Evolutionary conservation across 2,888 invertebrate species (phyloP).

Genomic region (Deroplatys truncata): DNA sequence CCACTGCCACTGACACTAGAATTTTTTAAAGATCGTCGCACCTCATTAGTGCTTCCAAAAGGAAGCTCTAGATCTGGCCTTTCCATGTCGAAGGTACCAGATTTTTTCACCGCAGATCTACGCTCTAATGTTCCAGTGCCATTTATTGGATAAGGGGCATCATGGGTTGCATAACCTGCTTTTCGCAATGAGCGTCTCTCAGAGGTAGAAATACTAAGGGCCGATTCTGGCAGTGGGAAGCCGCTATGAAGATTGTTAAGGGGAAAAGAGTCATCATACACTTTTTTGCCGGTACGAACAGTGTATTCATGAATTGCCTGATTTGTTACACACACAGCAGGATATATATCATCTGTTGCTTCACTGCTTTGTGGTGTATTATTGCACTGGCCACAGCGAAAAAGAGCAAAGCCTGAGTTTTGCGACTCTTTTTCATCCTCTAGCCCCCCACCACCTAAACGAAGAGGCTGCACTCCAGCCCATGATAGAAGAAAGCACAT

Average conservation of each 20-base stretch:
- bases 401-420: conserved; percentile 63
- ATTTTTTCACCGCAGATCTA: conserved; percentile 21
- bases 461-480: conserved; percentile 70
- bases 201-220: conserved; percentile 25
- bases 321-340: conserved; percentile 81
- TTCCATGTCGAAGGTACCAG: conserved; percentile 21
- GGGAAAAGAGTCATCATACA: conserved; percentile 65
- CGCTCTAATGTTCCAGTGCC: conserved; percentile 13
- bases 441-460: conserved; percentile 41
- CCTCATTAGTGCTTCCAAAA: conserved; percentile 37
- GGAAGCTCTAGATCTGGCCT: conserved; percentile 48
- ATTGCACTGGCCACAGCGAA: conserved; percentile 55
- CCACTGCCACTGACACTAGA: conserved; percentile 37
- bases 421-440: conserved; percentile 63
- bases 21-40: conserved; percentile 51
- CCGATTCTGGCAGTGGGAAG: conserved; percentile 22
- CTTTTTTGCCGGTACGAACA: conserved; percentile 69
- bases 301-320: conserved; percentile 79
- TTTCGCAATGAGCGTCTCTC: conserved; percentile 28
- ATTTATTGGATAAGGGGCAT: conserved; percentile 16
- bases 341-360: conserved; percentile 74
- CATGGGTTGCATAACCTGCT: conserved; percentile 20
- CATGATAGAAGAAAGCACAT: conserved; percentile 82
- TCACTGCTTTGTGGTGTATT: conserved; percentile 37
- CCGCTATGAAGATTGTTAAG: conserved; percentile 46